phyloP scores from a whole-genome alignment of 2,888 invertebrate species.

The Drosophila austrosaltans region DNA sequence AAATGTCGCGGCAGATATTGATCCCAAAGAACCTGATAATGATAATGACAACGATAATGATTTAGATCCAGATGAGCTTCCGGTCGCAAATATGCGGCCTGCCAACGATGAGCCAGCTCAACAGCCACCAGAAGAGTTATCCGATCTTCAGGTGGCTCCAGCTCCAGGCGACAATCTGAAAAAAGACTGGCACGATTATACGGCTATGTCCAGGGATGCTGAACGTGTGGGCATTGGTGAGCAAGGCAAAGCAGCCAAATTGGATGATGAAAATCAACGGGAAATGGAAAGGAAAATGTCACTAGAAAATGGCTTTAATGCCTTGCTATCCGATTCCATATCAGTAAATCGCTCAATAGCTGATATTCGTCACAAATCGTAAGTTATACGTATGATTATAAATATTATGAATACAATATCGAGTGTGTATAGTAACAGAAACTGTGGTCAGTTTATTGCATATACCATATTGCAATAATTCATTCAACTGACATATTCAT shows the following conservation, averaged over 20 bases:
- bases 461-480: not conserved
- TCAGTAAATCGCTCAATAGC: constrained; percentile 93
- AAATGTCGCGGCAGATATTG: not conserved
- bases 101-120: constrained; percentile 20
- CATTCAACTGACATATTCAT: not conserved
- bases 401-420: not conserved
- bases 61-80: constrained; percentile 23
- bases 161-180: constrained; percentile 77
- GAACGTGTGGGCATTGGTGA: constrained; percentile 89
- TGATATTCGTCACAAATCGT: constrained; percentile 89
- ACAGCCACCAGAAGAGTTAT: constrained; percentile 27
- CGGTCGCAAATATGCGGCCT: not conserved
- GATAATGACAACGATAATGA: constrained; percentile 30
- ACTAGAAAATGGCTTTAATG: constrained; percentile 97
- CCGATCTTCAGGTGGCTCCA: constrained; percentile 44
- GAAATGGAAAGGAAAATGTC: constrained; percentile 88
- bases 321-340: constrained; percentile 95
- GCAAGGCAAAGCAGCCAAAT: constrained; percentile 88
- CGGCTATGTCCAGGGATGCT: constrained; percentile 87
- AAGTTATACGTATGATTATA: constrained; percentile 48
- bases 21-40: not conserved
- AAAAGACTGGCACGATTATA: constrained; percentile 93
- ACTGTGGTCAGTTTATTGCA: too few relatives aligned
- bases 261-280: constrained; percentile 86
- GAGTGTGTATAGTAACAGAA: too few relatives aligned